Evolutionary conservation across 2,888 invertebrate genomes (phyloP), one percentile per base, ranked within the genome.

Genomic region (Sialis fuliginosa): DNA sequence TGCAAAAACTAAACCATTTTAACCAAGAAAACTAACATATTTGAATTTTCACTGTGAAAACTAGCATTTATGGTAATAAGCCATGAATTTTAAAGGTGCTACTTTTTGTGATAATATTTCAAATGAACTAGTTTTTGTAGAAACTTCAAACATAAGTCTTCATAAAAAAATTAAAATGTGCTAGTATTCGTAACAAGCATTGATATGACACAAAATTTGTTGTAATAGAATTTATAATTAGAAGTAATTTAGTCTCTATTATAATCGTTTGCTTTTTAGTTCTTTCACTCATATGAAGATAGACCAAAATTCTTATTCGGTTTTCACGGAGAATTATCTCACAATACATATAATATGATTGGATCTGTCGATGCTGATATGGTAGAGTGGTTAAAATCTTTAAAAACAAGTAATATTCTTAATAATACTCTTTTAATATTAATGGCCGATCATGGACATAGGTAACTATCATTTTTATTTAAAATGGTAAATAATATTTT

Each of bases 401-500:
- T 91, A 12, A 66, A 75, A 40, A 59, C 67, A 5, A 68, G 68
- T 1, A 79, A 79, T 0, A 64, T 76, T 37, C 65, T 91, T 12
- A 78, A 91, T 51, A 77, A 88, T 54, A 88, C 93, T 0, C 59
- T 95, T 52, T 64, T 96, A 0, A 77, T 95, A 47, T 60, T 95
- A 4, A 90, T 95, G 89, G 84, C 90, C 5, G 95, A 96, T 65
- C 95, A 96, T 62, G 95, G 95, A 0, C 81, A 84, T 51, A 79
- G 87, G 79, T 84, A 57, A 55, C 43, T 6, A 35, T 34, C 7
- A 7, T 6, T 22, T 39, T 47, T 31, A 31, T 39, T 34, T 31
- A 13, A 8, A 46, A 40, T 40, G 12, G 7, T 8, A n/a, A 40
- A n/a, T 2, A n/a, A 4, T 2, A 12, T 40, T n/a, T 40, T n/a